These are phyloP conservation scores for Myrmecobius fasciatus DNA, from an alignment of 2,113 vertebrate genomes.

Conservation along the genomic window DNA sequence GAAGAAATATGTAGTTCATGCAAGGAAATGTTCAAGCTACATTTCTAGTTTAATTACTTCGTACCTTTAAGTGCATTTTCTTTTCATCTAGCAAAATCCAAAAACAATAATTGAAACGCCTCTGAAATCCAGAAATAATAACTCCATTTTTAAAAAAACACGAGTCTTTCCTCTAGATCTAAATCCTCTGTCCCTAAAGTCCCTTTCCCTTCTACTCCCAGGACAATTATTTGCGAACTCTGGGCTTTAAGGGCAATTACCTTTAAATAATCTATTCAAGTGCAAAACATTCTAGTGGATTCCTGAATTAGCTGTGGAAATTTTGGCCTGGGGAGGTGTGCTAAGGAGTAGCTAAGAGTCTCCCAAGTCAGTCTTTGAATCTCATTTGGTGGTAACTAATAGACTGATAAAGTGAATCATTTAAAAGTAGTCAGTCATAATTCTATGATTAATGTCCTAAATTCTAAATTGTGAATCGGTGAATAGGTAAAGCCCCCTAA, in stretches of 20 bases:
- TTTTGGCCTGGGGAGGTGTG: not conserved
- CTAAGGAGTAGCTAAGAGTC: too few relatives aligned
- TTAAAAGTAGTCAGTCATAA: not conserved
- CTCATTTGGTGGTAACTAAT: not conserved
- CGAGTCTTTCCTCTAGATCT: not conserved
- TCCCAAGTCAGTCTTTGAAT: not conserved
- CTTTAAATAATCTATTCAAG: constrained; percentile 35
- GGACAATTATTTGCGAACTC: constrained; percentile 60
- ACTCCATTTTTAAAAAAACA: not conserved
- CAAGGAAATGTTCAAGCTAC: not conserved
- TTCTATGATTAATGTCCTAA: not conserved
- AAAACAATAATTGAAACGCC: not conserved
- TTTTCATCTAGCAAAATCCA: accelerated
- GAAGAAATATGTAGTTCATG: not conserved
- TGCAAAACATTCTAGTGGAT: not conserved
- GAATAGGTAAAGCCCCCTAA: not conserved
- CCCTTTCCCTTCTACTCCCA: not conserved
- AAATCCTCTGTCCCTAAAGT: not conserved
- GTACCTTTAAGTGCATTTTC: not conserved
- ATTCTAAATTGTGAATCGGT: not conserved
- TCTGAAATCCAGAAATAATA: not conserved
- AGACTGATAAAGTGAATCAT: not conserved
- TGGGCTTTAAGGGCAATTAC: not conserved
- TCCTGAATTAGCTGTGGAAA: not conserved
- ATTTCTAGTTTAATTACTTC: not conserved